Conservation (phyloP, 1,140 invertebrate genomes). For the Camponotus pennsylvanicus region DNA sequence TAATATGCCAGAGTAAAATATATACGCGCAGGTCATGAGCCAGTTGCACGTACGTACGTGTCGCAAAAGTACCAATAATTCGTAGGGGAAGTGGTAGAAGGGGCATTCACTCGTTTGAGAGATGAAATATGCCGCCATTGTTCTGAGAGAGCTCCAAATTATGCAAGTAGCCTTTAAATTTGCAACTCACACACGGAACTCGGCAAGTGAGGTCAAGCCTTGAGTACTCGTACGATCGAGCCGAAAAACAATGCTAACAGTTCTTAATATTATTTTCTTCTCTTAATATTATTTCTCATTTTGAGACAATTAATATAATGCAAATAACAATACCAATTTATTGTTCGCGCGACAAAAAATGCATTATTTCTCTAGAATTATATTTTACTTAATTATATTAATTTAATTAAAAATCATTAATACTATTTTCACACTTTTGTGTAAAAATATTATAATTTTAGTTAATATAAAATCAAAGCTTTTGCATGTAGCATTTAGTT, state of each 20-base stretch:
- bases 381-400: not conserved
- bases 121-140: slow-evolving; percentile 65
- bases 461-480: slow-evolving; percentile 10
- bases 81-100: slow-evolving; percentile 26
- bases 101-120: slow-evolving; percentile 20
- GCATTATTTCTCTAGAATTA: not conserved
- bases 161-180: slow-evolving; percentile 66
- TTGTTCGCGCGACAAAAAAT: not conserved
- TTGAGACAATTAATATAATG: not conserved
- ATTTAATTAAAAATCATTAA: not conserved
- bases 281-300: not conserved
- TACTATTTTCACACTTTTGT: slow-evolving; percentile 4
- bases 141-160: slow-evolving; percentile 58
- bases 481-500: not conserved
- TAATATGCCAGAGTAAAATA: slow-evolving; percentile 61
- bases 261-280: not conserved
- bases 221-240: not conserved
- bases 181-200: not conserved
- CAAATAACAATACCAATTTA: not conserved
- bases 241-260: too few species aligned
- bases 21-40: slow-evolving; percentile 36
- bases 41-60: slow-evolving; percentile 57
- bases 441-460: slow-evolving; percentile 15
- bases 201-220: slow-evolving; percentile 2
- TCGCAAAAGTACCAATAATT: slow-evolving; percentile 54